A percentile compares a stretch with the other conserved stretches of the same genome.
Evolutionary conservation across 2,888 invertebrate genomes (phyloP).

Genomic region (Campopleginae sp.): DNA sequence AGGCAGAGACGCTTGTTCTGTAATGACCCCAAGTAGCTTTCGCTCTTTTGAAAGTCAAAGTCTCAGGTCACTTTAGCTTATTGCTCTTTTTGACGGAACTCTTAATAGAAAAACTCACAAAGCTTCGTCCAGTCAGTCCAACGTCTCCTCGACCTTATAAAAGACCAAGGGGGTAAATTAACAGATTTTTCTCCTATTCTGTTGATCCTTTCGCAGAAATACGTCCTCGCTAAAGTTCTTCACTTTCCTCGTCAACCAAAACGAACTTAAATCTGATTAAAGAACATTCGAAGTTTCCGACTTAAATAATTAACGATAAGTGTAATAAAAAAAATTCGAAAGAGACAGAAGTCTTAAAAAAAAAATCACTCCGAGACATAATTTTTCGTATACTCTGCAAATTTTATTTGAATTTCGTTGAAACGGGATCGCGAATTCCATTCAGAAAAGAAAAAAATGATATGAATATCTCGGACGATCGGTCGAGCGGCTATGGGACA

Average conservation of each 20-base stretch:
- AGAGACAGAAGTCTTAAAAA: too few relatives aligned
- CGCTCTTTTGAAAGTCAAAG: slow-evolving; percentile 77
- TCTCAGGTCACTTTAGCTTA: slow-evolving; percentile 67
- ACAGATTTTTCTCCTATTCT: not conserved
- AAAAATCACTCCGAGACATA: too few relatives aligned
- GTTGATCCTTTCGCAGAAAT: slow-evolving; percentile 2
- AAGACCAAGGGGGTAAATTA: slow-evolving; percentile 1
- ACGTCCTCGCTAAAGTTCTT: not conserved
- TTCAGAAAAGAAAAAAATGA: slow-evolving; percentile 1
- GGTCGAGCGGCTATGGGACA: slow-evolving; percentile 42
- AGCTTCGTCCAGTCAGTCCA: slow-evolving; percentile 45
- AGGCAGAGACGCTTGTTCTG: slow-evolving; percentile 65
- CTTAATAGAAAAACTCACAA: slow-evolving; percentile 47
- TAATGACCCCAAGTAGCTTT: slow-evolving; percentile 81
- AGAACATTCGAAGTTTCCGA: not conserved
- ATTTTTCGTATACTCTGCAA: not conserved
- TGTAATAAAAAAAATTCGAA: not conserved
- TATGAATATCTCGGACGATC: slow-evolving; percentile 1
- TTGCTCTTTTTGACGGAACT: slow-evolving; percentile 60
- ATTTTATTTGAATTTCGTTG: slow-evolving; percentile 23
- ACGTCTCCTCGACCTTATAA: slow-evolving; percentile 10
- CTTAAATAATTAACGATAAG: not conserved
- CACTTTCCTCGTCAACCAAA: not conserved
- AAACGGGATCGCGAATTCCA: slow-evolving; percentile 26
- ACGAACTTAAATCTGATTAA: not conserved